Percentiles rank a stretch among this genome's conserved stretches.
phyloP scores from a whole-genome alignment of 2,888 invertebrate species.

The Sinohyriopsis cumingii region DNA sequence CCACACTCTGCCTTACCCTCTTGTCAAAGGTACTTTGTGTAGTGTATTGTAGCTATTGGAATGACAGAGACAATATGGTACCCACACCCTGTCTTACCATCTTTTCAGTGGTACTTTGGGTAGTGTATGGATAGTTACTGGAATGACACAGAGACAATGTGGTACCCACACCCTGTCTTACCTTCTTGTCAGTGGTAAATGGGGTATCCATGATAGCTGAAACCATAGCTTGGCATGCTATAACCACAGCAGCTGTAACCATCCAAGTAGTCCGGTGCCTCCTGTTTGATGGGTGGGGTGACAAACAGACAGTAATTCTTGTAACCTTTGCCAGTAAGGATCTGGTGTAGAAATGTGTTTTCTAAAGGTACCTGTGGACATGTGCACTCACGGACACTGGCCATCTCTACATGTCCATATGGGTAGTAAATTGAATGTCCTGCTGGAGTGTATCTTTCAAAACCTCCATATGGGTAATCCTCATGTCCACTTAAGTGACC shows the following conservation, averaged over 20 bases:
- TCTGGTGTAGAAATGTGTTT: conserved; percentile 61
- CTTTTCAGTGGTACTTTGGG: too few relatives aligned
- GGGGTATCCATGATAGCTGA: conserved; percentile 12
- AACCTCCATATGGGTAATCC: conserved; percentile 15
- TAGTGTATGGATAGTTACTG: too few relatives aligned
- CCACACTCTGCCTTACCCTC: too few relatives aligned
- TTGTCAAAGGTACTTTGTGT: too few relatives aligned
- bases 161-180: too few relatives aligned
- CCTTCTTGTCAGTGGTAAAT: conserved; percentile 12
- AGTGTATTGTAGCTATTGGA: too few relatives aligned
- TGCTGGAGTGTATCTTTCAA: conserved; percentile 9
- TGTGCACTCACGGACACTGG: conserved; percentile 30
- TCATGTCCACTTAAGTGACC: not conserved
- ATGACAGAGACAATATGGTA: too few relatives aligned
- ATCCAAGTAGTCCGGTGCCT: conserved; percentile 35
- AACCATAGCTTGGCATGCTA: not conserved
- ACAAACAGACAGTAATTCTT: conserved; percentile 51
- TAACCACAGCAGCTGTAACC: conserved; percentile 44
- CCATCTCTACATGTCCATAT: conserved; percentile 9
- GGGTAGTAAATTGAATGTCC: conserved; percentile 32
- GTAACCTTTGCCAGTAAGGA: conserved; percentile 61
- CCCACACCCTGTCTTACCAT: too few relatives aligned
- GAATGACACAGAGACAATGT: too few relatives aligned
- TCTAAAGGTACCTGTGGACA: conserved; percentile 44
- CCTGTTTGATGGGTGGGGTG: conserved; percentile 41